Percentiles rank a stretch among this genome's conserved stretches.
phyloP scores from a whole-genome alignment of 2,888 invertebrate species.

The Microctonus brassicae region DNA sequence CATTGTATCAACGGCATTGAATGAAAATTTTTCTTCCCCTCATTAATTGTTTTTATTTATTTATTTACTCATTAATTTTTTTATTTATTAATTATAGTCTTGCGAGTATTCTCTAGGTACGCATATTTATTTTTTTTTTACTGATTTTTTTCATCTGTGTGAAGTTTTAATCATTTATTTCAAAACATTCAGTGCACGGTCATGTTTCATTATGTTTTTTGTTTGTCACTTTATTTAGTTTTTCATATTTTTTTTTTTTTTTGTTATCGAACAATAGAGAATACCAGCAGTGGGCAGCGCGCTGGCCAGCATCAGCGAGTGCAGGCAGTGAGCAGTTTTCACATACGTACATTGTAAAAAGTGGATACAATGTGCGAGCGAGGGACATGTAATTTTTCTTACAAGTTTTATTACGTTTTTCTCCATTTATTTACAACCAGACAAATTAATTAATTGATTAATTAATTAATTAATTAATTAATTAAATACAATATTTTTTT shows the following conservation, averaged over 20 bases:
- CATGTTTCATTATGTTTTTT: background rate
- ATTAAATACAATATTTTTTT: no score
- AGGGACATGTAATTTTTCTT: conserved; percentile 45
- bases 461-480: no score
- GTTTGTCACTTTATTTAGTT: background rate
- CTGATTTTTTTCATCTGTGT: conserved; percentile 12
- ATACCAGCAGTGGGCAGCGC: conserved; percentile 64
- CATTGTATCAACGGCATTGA: conserved; percentile 50
- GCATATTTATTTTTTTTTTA: conserved; percentile 19
- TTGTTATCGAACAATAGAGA: conserved; percentile 54
- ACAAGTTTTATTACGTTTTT: conserved; percentile 27
- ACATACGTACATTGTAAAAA: conserved; percentile 62
- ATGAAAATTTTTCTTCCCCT: conserved; percentile 38
- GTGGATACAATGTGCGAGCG: conserved; percentile 59
- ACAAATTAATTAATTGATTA: no score
- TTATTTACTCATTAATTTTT: no score
- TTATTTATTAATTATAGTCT: conserved; percentile 39
- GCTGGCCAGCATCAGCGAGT: conserved; percentile 63
- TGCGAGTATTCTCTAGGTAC: conserved; percentile 58
- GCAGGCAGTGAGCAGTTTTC: conserved; percentile 69
- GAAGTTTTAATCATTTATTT: background rate
- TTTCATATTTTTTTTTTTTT: conserved; percentile 10
- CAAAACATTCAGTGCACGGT: no score
- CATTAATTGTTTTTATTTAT: no score
- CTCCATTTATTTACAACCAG: background rate